Evolutionary conservation across 2,113 vertebrate genomes (phyloP).

Genomic region (Sphaerodactylus townsendi): DNA sequence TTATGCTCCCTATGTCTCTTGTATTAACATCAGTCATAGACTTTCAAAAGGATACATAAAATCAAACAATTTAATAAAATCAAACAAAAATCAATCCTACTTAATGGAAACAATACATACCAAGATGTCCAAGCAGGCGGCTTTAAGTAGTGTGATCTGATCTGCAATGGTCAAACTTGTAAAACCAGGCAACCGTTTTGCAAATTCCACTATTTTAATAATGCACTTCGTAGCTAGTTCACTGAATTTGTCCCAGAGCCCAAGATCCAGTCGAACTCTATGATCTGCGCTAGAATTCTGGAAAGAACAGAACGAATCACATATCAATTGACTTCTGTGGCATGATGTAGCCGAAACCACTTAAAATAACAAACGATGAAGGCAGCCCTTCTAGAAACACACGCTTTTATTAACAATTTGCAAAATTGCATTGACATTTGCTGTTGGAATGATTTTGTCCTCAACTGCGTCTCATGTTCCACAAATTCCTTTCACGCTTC

Average conservation of each 20-base stretch:
- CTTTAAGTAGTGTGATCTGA: constrained; percentile 95
- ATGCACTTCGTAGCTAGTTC: constrained; percentile 99
- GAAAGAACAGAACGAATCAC: constrained; percentile 52
- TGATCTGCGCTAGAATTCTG: constrained; percentile 97
- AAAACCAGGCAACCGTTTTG: constrained; percentile 96
- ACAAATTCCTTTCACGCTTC: constrained; percentile 55
- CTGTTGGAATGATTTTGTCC: constrained; percentile 35
- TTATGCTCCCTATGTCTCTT: not conserved
- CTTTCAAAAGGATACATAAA: not conserved
- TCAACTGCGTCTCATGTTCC: constrained; percentile 45
- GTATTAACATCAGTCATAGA: not conserved
- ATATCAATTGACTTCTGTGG: constrained; percentile 25
- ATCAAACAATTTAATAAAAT: not conserved
- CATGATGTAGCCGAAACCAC: constrained; percentile 11
- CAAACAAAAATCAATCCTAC: not conserved
- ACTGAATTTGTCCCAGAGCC: constrained; percentile 99
- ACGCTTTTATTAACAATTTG: constrained; percentile 31
- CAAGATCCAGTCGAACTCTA: constrained; percentile 94
- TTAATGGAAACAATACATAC: constrained; percentile 70
- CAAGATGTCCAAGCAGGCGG: constrained; percentile 95
- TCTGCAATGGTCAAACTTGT: constrained; percentile 93
- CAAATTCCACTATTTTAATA: constrained; percentile 99
- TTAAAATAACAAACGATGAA: not conserved
- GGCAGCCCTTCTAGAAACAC: constrained; percentile 29
- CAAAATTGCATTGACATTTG: constrained; percentile 40